Percentiles rank a stretch among this genome's conserved stretches.
Conservation (phyloP, 2,113 vertebrate genomes). For the Tylochromis polylepis region DNA sequence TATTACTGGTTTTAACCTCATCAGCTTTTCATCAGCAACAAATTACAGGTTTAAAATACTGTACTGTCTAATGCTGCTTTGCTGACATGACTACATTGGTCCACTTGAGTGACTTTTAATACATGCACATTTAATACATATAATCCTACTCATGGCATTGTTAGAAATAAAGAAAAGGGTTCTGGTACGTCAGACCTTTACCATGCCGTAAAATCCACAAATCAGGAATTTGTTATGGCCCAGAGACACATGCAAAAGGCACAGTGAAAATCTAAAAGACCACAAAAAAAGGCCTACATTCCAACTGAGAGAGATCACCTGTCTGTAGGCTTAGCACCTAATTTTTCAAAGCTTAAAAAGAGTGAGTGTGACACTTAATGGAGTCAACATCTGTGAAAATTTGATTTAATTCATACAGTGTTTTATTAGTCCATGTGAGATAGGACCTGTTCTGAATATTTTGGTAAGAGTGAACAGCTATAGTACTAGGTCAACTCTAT, state of each 20-base stretch:
- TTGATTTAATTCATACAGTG: not conserved
- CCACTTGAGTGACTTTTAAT: not conserved
- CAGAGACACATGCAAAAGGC: not conserved
- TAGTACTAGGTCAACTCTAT: not conserved
- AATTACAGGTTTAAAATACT: slow-evolving; percentile 40
- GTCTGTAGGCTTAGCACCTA: not conserved
- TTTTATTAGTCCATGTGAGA: not conserved
- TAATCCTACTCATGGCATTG: slow-evolving; percentile 28
- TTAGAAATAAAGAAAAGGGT: slow-evolving; percentile 21
- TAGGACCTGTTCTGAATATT: not conserved
- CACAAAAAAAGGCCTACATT: slow-evolving; percentile 41
- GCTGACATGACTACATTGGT: not conserved
- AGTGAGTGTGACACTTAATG: not conserved
- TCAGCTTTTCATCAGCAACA: slow-evolving; percentile 41
- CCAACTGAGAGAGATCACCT: slow-evolving; percentile 39
- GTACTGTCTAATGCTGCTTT: slow-evolving; percentile 7
- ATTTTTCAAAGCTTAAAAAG: slow-evolving; percentile 10
- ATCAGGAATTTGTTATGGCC: slow-evolving; percentile 13
- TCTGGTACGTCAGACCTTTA: not conserved
- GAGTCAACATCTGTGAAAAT: slow-evolving; percentile 10
- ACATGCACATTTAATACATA: not conserved
- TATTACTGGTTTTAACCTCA: slow-evolving; percentile 37
- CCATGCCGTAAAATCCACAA: slow-evolving; percentile 26
- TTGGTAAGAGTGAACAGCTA: not conserved
- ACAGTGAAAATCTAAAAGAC: slow-evolving; percentile 22